These are phyloP conservation scores for Molanna angustata DNA, from an alignment of 2,888 invertebrate species.

Conservation along the genomic window DNA sequence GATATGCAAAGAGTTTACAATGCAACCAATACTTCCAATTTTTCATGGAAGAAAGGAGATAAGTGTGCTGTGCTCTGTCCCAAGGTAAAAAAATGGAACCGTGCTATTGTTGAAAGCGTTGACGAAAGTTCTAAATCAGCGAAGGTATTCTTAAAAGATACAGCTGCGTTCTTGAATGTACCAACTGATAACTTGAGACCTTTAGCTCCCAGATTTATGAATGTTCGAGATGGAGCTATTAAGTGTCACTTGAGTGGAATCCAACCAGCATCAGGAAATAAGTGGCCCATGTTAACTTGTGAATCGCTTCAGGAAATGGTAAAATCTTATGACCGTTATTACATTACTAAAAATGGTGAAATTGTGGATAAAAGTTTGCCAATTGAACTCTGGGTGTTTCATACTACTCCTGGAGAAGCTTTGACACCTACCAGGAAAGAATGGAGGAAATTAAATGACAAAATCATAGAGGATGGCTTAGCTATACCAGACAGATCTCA, in stretches of 20 bases:
- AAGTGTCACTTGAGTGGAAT: conserved; percentile 70
- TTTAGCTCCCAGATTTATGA: conserved; percentile 51
- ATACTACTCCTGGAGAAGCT: conserved; percentile 59
- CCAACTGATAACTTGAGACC: conserved; percentile 47
- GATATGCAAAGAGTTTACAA: conserved; percentile 56
- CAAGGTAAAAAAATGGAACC: conserved; percentile 60
- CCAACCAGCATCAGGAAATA: conserved; percentile 62
- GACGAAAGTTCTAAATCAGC: conserved; percentile 41
- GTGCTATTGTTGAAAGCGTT: conserved; percentile 52
- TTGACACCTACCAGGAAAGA: conserved; percentile 62
- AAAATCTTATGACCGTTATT: conserved; percentile 49
- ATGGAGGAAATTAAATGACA: conserved; percentile 64
- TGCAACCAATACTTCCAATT: conserved; percentile 36
- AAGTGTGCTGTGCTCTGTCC: conserved; percentile 48
- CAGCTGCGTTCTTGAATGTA: conserved; percentile 55
- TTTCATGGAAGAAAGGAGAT: conserved; percentile 54
- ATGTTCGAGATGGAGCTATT: conserved; percentile 56
- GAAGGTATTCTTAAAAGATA: conserved; percentile 66
- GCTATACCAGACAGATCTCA: conserved; percentile 46
- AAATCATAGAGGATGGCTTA: conserved; percentile 64
- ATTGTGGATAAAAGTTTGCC: conserved; percentile 53
- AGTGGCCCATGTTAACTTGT: conserved; percentile 61
- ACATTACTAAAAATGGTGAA: conserved; percentile 55
- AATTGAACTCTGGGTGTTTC: conserved; percentile 65
- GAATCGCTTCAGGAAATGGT: conserved; percentile 58